Percentiles rank a stretch among this genome's conserved stretches.
Evolutionary conservation across 2,113 vertebrate species (phyloP).

Genomic region (Oncorhynchus kisutch): DNA sequence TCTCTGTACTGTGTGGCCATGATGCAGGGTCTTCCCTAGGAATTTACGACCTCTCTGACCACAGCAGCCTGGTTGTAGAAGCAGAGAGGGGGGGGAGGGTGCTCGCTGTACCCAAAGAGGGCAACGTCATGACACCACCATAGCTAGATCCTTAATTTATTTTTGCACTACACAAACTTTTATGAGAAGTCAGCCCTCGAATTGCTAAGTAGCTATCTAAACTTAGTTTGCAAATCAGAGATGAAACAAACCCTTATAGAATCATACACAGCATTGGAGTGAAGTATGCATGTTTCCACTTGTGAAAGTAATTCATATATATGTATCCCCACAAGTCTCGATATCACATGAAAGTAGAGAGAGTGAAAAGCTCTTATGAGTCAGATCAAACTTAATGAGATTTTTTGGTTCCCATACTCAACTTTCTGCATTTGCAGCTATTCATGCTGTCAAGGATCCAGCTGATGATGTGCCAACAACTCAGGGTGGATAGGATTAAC

Average conservation of each 20-base stretch:
- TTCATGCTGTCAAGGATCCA: neutral
- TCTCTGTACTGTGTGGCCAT: too few species aligned
- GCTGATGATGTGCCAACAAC: neutral
- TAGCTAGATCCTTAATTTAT: too few species aligned
- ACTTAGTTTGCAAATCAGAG: neutral
- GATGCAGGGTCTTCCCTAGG: too few species aligned
- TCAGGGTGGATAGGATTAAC: slow-evolving; percentile 1
- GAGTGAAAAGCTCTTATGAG: neutral
- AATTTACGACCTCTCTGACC: too few species aligned
- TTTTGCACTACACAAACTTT: too few species aligned
- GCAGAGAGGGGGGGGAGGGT: too few species aligned
- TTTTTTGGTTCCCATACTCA: slow-evolving; percentile 10
- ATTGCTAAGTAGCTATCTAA: neutral
- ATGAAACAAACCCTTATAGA: neutral
- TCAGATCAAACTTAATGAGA: neutral
- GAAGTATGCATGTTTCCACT: slow-evolving; percentile 3
- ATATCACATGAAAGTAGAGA: neutral
- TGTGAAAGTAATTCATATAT: slow-evolving; percentile 2
- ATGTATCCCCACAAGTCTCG: neutral
- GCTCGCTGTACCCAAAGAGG: too few species aligned
- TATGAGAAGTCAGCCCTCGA: too few species aligned
- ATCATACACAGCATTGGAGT: neutral
- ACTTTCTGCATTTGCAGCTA: neutral
- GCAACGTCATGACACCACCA: too few species aligned
- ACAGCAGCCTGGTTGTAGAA: too few species aligned